These are phyloP conservation scores for Petrocephalus microphthalmus DNA, from an alignment of 2,113 vertebrate species.

Conservation along the genomic window DNA sequence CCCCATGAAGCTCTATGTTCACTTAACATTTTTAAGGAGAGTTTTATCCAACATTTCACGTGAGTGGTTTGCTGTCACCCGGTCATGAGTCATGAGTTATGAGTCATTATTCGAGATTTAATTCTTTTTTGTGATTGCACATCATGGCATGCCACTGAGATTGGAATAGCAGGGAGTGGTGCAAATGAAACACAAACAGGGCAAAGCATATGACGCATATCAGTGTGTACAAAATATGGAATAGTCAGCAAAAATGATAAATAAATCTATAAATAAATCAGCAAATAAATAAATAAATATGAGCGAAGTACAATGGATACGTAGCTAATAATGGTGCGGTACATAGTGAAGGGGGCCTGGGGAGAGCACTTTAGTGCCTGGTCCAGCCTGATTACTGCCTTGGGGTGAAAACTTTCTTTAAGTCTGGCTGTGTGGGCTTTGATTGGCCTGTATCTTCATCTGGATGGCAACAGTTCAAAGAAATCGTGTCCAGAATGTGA, in stretches of 20 bases:
- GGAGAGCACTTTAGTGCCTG: neutral
- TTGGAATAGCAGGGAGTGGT: neutral
- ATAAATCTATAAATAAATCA: neutral
- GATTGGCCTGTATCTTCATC: neutral
- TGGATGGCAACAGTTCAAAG: neutral
- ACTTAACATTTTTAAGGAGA: neutral
- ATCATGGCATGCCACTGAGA: neutral
- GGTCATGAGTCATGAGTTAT: neutral
- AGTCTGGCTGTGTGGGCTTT: neutral
- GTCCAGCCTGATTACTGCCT: neutral
- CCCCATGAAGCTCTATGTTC: neutral
- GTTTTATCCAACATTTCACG: neutral
- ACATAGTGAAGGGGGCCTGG: neutral
- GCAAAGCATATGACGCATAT: too few species aligned
- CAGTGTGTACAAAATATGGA: too few species aligned
- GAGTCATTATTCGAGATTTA: neutral
- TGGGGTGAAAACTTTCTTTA: neutral
- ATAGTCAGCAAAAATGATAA: neutral
- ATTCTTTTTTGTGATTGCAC: neutral
- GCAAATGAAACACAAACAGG: neutral
- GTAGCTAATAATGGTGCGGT: neutral
- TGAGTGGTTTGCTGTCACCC: neutral
- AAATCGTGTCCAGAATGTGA: neutral
- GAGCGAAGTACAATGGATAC: neutral
- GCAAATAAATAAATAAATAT: neutral